These are phyloP conservation scores for Malurus elegans DNA, from an alignment of 2,113 vertebrate species.

Conservation along the genomic window DNA sequence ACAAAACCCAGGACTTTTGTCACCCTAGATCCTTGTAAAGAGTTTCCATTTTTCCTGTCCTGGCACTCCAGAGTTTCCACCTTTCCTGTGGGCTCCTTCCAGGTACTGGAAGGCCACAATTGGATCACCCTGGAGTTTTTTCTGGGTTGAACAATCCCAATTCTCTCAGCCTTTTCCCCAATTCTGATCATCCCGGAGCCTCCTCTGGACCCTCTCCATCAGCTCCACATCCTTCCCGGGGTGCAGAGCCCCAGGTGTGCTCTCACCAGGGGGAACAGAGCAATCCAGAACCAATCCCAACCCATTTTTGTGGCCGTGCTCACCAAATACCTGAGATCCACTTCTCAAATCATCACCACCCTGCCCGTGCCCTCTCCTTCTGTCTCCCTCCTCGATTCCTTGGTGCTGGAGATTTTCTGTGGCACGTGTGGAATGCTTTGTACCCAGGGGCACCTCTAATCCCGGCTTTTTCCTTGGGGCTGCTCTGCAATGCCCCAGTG, in stretches of 20 bases:
- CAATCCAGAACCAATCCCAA: not conserved
- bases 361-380: not conserved
- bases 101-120: fast-evolving
- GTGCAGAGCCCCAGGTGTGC: not conserved
- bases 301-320: not conserved
- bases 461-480: not conserved
- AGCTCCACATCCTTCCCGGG: not conserved
- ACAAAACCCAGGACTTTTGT: not conserved
- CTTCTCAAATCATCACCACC: not conserved
- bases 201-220: not conserved
- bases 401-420: not conserved
- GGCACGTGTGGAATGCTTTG: slow-evolving; percentile 46
- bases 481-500: not conserved
- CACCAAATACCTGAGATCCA: not conserved
- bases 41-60: not conserved
- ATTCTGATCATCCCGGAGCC: not conserved
- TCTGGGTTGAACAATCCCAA: not conserved
- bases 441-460: slow-evolving; percentile 36
- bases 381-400: not conserved
- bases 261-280: not conserved
- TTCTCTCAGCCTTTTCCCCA: not conserved
- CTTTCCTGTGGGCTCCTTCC: not conserved
- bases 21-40: fast-evolving
- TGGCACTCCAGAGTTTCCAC: no score
- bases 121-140: not conserved